Evolutionary conservation across 2,888 invertebrate genomes (phyloP).

Genomic region (Volucella inflata): DNA sequence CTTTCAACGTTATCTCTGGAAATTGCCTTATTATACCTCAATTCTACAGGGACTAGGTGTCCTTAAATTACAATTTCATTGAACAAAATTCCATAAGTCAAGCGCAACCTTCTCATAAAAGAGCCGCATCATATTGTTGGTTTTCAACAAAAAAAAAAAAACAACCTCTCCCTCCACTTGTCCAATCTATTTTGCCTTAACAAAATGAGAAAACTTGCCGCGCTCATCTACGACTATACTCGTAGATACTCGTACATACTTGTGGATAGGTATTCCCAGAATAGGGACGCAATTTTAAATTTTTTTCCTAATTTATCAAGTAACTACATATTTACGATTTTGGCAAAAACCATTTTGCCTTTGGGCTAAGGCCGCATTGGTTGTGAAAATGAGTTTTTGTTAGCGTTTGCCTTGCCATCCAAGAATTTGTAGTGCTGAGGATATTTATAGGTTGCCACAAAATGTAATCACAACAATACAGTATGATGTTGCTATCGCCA

Average conservation of each 20-base stretch:
- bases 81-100: neutral
- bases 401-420: neutral
- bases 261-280: neutral
- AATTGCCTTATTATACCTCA: neutral
- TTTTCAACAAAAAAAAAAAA: neutral
- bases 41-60: too few species aligned
- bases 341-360: conserved; percentile 5
- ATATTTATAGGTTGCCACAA: conserved; percentile 33
- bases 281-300: conserved; percentile 37
- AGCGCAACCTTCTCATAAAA: neutral
- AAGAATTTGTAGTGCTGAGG: neutral
- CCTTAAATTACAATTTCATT: neutral
- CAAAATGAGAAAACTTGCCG: conserved; percentile 21
- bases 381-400: conserved; percentile 29
- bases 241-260: too few species aligned
- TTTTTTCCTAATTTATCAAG: conserved; percentile 44
- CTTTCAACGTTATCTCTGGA: neutral
- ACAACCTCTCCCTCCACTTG: neutral
- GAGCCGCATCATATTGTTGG: too few species aligned
- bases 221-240: neutral
- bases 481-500: conserved; percentile 4
- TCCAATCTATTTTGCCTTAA: too few species aligned
- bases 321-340: conserved; percentile 37
- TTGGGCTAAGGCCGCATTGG: neutral
- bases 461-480: conserved; percentile 42